A percentile compares a stretch with the other conserved stretches of the same genome.
These are phyloP conservation scores for Myxocyprinus asiaticus DNA, from an alignment of 2,113 vertebrate species.

Conservation along the genomic window DNA sequence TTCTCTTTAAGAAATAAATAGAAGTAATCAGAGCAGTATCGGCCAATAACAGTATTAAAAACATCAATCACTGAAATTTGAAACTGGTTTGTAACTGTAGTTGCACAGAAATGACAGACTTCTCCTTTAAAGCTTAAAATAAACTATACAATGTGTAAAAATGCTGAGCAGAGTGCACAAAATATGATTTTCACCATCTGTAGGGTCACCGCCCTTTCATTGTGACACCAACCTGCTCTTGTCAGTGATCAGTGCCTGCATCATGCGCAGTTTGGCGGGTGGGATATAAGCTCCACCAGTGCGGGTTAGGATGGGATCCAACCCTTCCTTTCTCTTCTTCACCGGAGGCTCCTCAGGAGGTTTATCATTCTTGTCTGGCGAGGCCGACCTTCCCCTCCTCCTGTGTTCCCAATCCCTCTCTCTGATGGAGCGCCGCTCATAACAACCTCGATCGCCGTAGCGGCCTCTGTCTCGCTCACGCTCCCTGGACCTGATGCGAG, in stretches of 20 bases:
- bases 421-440: slow-evolving; percentile 54
- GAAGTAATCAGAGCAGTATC: too few relatives aligned
- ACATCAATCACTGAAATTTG: too few relatives aligned
- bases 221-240: slow-evolving; percentile 84
- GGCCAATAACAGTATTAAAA: too few relatives aligned
- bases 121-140: not conserved
- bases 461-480: slow-evolving; percentile 62
- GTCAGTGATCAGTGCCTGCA: slow-evolving; percentile 97
- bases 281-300: slow-evolving; percentile 97
- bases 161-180: too few relatives aligned
- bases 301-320: slow-evolving; percentile 93
- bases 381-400: slow-evolving; percentile 76
- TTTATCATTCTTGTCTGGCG: slow-evolving; percentile 71
- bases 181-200: too few relatives aligned
- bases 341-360: slow-evolving; percentile 70
- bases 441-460: slow-evolving; percentile 51
- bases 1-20: too few relatives aligned
- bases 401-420: slow-evolving; percentile 51
- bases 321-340: slow-evolving; percentile 94
- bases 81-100: too few relatives aligned
- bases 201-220: not conserved
- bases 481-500: slow-evolving; percentile 35
- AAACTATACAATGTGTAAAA: too few relatives aligned
- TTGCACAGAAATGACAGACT: not conserved
- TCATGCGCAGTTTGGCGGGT: slow-evolving; percentile 94